Evolutionary conservation across 2,113 vertebrate species (phyloP), one percentile per base, ranked within the genome.

Genomic region (Boulengeromyrus knoepffleri): DNA sequence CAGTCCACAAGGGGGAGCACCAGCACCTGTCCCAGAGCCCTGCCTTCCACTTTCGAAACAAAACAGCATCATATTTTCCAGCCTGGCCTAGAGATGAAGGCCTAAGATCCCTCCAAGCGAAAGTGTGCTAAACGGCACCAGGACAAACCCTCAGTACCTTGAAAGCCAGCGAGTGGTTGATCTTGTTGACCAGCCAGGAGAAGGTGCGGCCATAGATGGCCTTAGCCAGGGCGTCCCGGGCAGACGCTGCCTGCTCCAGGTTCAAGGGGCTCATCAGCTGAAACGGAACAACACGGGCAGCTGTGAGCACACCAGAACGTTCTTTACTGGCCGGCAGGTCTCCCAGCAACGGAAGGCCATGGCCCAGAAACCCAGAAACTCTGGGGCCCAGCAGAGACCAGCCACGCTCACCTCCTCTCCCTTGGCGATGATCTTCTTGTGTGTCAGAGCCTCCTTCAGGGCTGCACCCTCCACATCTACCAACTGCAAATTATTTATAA

Each of bases 341-440:
- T 39, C 31, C 36, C 74, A 80, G 31, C n/a, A 31, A 88, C 42
- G 42, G 47, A 89, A 89, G 10, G 62, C 46, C 62, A 31, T 70
- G 49, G 12, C 45, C 27, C n/a, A 39, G 31, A 50, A 84, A 17
- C 39, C 1, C 42, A 88, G 62, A 92, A 17, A 13, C 17, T 70
- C 13, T 24, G 15, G 36, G 24, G 39, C 21, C 10, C 92, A 90
- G 92, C 88, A 90, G 56, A 93, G 31, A 77, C 1, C 83, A 92
- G 92, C 87, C 90, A 91, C 89, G 89, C 96, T 92, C 56, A 99
- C 99, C 97, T 99, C 98, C 90, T 99, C 99, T 39, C 98, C 99
- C 94, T 99, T 99, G 89, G 98, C 99, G 52, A 96, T 99, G 92
- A 99, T 99, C 96, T 98, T 99, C 95, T 97, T 98, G 95, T 99